phyloP scores from a whole-genome alignment of 2,113 vertebrate genomes.

The Gasterosteus nipponicus region DNA sequence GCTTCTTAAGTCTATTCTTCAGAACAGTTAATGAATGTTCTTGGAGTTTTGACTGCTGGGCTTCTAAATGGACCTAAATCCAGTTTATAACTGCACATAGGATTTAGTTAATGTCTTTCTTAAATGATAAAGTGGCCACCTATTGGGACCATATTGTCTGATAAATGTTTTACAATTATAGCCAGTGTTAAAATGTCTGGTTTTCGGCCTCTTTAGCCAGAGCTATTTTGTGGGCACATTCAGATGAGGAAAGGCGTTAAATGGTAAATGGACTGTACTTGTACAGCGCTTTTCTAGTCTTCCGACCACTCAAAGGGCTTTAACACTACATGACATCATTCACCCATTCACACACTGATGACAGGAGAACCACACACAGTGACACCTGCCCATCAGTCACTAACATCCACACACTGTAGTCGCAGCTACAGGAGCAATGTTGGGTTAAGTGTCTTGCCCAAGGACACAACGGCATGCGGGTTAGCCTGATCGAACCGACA shows the following conservation, averaged over 20 bases:
- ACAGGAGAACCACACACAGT: no score
- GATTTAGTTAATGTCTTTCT: neutral
- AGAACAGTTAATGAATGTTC: constrained; percentile 3
- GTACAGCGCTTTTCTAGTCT: no score
- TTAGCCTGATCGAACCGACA: no score
- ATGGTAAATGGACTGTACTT: no score
- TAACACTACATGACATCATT: no score
- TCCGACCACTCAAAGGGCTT: no score
- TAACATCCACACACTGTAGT: no score
- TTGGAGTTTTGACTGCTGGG: neutral
- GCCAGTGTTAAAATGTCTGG: neutral
- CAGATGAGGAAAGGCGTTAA: neutral
- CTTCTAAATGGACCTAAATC: neutral
- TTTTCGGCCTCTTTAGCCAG: neutral
- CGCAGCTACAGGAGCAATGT: no score
- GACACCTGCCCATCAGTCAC: no score
- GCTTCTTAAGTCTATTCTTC: constrained; percentile 7
- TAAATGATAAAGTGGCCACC: constrained; percentile 4
- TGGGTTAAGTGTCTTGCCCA: no score
- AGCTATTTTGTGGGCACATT: neutral
- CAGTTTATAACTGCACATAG: neutral
- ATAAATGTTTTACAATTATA: neutral
- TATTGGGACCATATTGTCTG: neutral
- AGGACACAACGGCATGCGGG: no score
- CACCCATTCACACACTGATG: no score